Conservation (phyloP, 2,113 vertebrate genomes). For the Sisor rabdophorus region DNA sequence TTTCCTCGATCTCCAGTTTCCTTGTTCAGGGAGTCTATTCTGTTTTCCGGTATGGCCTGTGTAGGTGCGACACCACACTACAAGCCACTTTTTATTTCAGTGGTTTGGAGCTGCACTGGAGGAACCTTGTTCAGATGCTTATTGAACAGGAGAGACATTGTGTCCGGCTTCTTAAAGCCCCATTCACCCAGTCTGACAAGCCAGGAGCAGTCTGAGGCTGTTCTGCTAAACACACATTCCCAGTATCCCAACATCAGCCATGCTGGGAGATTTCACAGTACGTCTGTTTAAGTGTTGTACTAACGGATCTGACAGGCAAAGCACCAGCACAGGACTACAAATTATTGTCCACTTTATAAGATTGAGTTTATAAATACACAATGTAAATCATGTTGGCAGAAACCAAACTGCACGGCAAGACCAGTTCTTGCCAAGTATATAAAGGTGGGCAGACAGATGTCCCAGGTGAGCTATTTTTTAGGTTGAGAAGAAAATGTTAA, state of each 20-base stretch:
- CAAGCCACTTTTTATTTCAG: constrained; percentile 15
- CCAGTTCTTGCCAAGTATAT: no score
- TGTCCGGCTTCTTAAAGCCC: constrained; percentile 33
- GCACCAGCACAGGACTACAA: background rate
- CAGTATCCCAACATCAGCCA: background rate
- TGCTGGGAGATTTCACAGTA: background rate
- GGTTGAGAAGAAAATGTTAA: no score
- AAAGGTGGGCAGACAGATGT: no score
- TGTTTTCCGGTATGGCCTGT: background rate
- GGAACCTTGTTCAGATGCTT: constrained; percentile 32
- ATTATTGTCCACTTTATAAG: background rate
- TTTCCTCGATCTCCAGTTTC: background rate
- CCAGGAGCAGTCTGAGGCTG: background rate
- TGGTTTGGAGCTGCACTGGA: constrained; percentile 15
- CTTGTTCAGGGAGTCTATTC: background rate
- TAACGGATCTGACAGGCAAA: background rate
- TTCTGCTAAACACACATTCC: background rate
- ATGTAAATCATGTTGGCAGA: background rate
- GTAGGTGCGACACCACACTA: background rate
- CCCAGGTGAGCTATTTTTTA: no score
- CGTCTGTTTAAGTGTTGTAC: background rate
- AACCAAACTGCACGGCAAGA: no score
- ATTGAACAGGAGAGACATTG: constrained; percentile 39
- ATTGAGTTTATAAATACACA: background rate
- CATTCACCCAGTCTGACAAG: constrained; percentile 21